Evolutionary conservation across 2,888 invertebrate genomes (phyloP).

Genomic region (Ophraella communa): DNA sequence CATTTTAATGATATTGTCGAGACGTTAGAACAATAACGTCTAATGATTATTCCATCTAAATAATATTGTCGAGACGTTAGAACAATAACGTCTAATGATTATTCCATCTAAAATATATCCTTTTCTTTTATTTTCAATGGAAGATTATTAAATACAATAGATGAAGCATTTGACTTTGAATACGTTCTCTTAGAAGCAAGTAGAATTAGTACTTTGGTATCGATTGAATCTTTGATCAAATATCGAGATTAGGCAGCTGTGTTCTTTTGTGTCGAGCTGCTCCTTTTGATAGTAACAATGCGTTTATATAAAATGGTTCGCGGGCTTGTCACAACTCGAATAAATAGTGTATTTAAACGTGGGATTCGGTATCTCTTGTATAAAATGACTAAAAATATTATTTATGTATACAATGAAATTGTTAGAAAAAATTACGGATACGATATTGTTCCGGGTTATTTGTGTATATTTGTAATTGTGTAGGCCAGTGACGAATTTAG

Average conservation of each 20-base stretch:
- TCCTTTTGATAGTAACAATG: slow-evolving; percentile 14
- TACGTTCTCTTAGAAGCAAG: neutral
- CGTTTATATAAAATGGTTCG: neutral
- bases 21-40: neutral
- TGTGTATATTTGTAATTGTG: too few species aligned
- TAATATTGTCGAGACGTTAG: neutral
- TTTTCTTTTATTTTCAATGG: neutral
- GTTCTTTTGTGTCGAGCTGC: slow-evolving; percentile 23
- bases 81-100: neutral
- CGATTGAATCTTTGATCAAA: slow-evolving; percentile 17
- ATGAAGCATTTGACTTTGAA: neutral
- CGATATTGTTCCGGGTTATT: too few species aligned
- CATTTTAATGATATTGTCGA: neutral
- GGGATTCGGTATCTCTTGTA: neutral
- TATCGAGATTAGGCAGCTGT: slow-evolving; percentile 28
- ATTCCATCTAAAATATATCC: neutral
- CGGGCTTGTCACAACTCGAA: neutral
- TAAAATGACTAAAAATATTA: neutral
- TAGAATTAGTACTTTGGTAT: neutral
- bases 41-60: neutral
- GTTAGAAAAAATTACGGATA: neutral
- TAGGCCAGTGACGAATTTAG: too few species aligned
- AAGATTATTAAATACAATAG: neutral
- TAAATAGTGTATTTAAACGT: neutral
- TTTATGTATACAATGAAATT: neutral